These are phyloP conservation scores for Scaptomyza montana DNA, from an alignment of 1,140 invertebrate genomes.

Conservation along the genomic window DNA sequence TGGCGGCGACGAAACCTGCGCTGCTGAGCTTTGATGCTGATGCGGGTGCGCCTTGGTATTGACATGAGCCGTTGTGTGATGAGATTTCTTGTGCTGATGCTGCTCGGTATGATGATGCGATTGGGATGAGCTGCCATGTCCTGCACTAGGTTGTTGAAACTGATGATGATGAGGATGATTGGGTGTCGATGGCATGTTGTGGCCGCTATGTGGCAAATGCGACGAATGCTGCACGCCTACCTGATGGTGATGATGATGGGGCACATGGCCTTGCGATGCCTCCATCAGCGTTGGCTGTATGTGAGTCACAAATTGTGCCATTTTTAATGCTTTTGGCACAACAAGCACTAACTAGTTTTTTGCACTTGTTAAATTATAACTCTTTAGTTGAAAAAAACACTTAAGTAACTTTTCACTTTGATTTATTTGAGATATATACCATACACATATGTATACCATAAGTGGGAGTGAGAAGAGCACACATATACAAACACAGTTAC, in stretches of 20 bases:
- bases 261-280: slow-evolving; percentile 85
- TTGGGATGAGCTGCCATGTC: slow-evolving; percentile 12
- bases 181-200: slow-evolving; percentile 82
- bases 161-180: slow-evolving; percentile 83
- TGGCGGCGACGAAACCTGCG: slow-evolving; percentile 58
- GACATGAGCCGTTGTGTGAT: slow-evolving; percentile 39
- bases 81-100: slow-evolving; percentile 33
- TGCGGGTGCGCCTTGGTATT: slow-evolving; percentile 43
- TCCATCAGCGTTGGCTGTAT: slow-evolving; percentile 86
- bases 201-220: slow-evolving; percentile 81
- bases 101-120: slow-evolving; percentile 43
- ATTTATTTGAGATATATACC: slow-evolving; percentile 14
- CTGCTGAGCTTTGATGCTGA: slow-evolving; percentile 63
- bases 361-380: slow-evolving; percentile 61
- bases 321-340: slow-evolving; percentile 25
- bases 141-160: background rate
- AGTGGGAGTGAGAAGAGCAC: slow-evolving; percentile 44
- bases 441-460: slow-evolving; percentile 49
- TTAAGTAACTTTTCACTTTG: slow-evolving; percentile 46
- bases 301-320: slow-evolving; percentile 86
- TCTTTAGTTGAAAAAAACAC: slow-evolving; percentile 14
- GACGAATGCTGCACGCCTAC: slow-evolving; percentile 80
- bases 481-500: slow-evolving; percentile 42
- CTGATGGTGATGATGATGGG: slow-evolving; percentile 83
- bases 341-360: slow-evolving; percentile 40